A percentile compares a stretch with the other conserved stretches of the same genome.
phyloP scores from a whole-genome alignment of 2,888 invertebrate genomes.

The Drosophila testacea region DNA sequence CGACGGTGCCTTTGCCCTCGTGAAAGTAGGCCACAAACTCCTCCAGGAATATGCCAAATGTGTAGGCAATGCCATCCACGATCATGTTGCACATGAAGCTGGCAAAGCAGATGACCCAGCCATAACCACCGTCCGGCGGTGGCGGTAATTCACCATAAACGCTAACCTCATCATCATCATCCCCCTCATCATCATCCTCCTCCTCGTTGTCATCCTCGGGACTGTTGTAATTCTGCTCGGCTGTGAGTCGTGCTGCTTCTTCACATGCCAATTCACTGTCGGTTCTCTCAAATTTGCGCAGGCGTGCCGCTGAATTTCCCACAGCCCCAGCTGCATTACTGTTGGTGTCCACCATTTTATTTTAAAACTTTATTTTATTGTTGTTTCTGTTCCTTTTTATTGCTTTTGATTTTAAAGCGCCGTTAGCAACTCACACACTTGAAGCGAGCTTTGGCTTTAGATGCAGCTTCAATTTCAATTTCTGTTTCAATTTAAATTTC shows the following conservation, averaged over 20 bases:
- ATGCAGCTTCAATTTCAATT: slow-evolving; percentile 17
- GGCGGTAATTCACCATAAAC: slow-evolving; percentile 93
- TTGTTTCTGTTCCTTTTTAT: slow-evolving; percentile 29
- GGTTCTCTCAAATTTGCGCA: slow-evolving; percentile 87
- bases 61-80: slow-evolving; percentile 99
- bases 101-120: slow-evolving; percentile 97
- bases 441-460: slow-evolving; percentile 22
- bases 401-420: slow-evolving; percentile 26
- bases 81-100: slow-evolving; percentile 99
- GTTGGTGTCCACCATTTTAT: slow-evolving; percentile 77
- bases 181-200: slow-evolving; percentile 84
- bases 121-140: slow-evolving; percentile 95
- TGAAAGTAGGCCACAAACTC: slow-evolving; percentile 93
- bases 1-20: slow-evolving; percentile 94
- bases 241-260: slow-evolving; percentile 92
- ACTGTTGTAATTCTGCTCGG: slow-evolving; percentile 87
- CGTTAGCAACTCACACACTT: slow-evolving; percentile 24
- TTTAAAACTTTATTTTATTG: slow-evolving; percentile 2
- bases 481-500: slow-evolving; percentile 36
- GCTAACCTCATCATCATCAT: slow-evolving; percentile 87
- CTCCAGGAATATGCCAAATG: slow-evolving; percentile 96
- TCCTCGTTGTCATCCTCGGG: slow-evolving; percentile 68
- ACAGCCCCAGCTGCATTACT: slow-evolving; percentile 51
- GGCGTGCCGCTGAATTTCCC: slow-evolving; percentile 79
- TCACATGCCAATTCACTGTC: slow-evolving; percentile 95